Conservation (phyloP, 2,797 vertebrate genomes). For the Rhinichthys osculus region DNA sequence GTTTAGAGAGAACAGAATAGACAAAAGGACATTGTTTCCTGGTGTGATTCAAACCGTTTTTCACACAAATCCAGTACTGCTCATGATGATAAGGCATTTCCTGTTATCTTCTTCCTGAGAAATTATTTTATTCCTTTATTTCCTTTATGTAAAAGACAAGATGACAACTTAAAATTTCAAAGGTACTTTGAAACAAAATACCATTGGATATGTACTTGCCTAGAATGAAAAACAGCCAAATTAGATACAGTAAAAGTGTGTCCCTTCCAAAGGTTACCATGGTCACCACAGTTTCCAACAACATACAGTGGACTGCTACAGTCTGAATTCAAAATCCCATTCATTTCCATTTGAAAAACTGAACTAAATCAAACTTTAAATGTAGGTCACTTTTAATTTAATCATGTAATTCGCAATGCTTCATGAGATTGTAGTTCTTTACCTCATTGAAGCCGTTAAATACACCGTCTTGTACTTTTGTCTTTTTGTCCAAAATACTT, state of each 20-base stretch:
- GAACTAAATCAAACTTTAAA: neutral
- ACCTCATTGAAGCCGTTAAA: neutral
- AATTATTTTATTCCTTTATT: neutral
- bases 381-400: neutral
- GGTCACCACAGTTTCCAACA: constrained; percentile 17
- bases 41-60: constrained; percentile 19
- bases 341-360: neutral
- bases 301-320: neutral
- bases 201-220: neutral
- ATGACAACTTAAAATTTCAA: neutral
- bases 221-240: neutral
- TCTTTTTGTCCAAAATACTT: neutral
- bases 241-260: neutral
- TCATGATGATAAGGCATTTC: neutral
- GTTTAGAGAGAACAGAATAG: neutral
- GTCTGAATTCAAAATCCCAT: neutral
- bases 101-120: neutral
- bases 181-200: neutral
- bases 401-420: neutral
- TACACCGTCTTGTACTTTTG: neutral
- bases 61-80: constrained; percentile 15
- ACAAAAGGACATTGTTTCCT: constrained; percentile 36
- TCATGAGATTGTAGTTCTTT: neutral
- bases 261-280: neutral
- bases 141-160: neutral